These are phyloP conservation scores for Cataglyphis albicans DNA, from an alignment of 2,888 invertebrate genomes.

Conservation along the genomic window DNA sequence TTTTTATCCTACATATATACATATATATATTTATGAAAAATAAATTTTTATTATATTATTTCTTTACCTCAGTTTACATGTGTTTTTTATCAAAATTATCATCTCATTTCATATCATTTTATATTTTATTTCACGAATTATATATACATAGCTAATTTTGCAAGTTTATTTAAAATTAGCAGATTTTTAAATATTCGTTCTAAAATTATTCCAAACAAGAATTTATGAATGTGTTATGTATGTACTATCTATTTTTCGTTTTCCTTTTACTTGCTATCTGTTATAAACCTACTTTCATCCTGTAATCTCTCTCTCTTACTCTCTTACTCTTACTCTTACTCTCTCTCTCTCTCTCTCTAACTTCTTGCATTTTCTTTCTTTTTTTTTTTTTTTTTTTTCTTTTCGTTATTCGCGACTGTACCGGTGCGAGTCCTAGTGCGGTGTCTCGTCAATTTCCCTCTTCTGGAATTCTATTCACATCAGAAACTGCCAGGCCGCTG, in stretches of 20 bases:
- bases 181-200: no score
- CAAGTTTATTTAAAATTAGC: no score
- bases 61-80: no score
- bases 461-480: constrained; percentile 43
- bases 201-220: no score
- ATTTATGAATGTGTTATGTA: not conserved
- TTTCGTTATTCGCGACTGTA: constrained; percentile 7
- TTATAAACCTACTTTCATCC: not conserved
- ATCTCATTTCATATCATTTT: no score
- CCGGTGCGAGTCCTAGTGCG: not conserved
- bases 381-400: constrained; percentile 1
- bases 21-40: no score
- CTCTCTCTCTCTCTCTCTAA: not conserved
- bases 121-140: no score
- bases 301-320: not conserved
- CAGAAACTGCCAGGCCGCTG: constrained; percentile 57
- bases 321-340: not conserved
- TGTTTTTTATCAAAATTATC: no score
- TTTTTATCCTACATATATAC: no score
- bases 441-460: constrained; percentile 33
- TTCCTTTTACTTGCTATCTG: constrained; percentile 6
- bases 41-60: no score
- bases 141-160: no score
- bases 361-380: constrained; percentile 1
- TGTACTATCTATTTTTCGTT: constrained; percentile 4